These are phyloP conservation scores for Actinopyga echinites DNA, from an alignment of 53 echinoderm and acorn worm species.

Conservation along the genomic window DNA sequence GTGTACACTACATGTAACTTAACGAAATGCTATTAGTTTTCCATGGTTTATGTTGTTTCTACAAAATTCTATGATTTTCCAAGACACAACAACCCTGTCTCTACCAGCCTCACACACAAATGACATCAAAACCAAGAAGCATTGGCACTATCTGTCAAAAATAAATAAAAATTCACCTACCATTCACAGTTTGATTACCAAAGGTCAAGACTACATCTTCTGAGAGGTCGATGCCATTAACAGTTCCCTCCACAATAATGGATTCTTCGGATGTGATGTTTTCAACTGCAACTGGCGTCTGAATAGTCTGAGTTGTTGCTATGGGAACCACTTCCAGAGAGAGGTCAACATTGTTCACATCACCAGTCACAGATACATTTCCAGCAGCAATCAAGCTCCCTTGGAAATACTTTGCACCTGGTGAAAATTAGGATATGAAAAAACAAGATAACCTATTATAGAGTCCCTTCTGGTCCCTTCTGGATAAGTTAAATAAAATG, in stretches of 20 bases:
- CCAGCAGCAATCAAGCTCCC: conserved; percentile 15
- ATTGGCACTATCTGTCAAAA: no score
- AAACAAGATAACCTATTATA: no score
- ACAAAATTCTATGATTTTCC: neutral
- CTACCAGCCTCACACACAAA: neutral
- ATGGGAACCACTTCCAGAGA: conserved; percentile 65
- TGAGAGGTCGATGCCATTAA: conserved; percentile 76
- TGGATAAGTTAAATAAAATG: no score
- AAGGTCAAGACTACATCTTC: conserved; percentile 66
- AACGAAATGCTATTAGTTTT: no score
- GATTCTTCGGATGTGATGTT: conserved; percentile 12
- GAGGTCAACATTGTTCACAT: conserved; percentile 59
- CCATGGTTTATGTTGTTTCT: no score
- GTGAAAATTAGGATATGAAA: neutral
- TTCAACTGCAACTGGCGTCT: conserved; percentile 1
- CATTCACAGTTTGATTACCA: conserved; percentile 58
- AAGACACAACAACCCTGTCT: neutral
- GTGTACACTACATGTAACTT: no score
- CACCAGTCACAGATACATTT: conserved; percentile 45
- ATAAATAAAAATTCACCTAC: conserved; percentile 16
- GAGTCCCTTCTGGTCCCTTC: no score
- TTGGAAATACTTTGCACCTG: conserved; percentile 62
- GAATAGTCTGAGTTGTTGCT: conserved; percentile 41
- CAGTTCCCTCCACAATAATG: conserved; percentile 38
- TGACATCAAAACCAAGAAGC: neutral